Conservation (phyloP, 1,140 invertebrate genomes). For the Eupristina koningsbergeri region DNA sequence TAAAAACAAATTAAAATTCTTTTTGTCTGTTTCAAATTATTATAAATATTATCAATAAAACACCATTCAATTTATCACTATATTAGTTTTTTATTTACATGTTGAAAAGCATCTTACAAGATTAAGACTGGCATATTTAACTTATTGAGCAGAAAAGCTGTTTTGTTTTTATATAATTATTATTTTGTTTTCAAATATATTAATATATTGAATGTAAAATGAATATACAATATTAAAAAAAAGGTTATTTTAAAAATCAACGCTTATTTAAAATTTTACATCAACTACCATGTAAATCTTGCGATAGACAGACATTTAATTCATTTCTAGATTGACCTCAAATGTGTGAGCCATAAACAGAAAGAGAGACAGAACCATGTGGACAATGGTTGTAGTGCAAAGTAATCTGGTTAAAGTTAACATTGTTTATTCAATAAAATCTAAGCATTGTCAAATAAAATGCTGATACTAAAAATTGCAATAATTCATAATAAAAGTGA, state of each 20-base stretch:
- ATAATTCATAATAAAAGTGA: not conserved
- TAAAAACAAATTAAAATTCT: too few relatives aligned
- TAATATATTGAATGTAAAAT: not conserved
- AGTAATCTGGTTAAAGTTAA: conserved; percentile 28
- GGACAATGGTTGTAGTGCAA: not conserved
- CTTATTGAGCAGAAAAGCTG: not conserved
- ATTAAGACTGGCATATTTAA: too few relatives aligned
- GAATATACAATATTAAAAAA: not conserved
- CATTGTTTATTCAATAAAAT: conserved; percentile 22
- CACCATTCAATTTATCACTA: too few relatives aligned
- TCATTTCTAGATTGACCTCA: conserved; percentile 6
- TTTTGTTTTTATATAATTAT: conserved; percentile 23
- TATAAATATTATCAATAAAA: too few relatives aligned
- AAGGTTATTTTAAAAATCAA: not conserved
- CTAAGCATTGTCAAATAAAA: conserved; percentile 10
- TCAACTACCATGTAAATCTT: not conserved
- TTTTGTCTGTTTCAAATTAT: too few relatives aligned
- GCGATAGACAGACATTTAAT: conserved; percentile 13
- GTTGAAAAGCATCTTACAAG: too few relatives aligned
- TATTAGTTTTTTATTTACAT: too few relatives aligned
- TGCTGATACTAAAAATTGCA: conserved; percentile 1
- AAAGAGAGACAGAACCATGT: not conserved
- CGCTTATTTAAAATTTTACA: conserved; percentile 30
- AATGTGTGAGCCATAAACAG: not conserved
- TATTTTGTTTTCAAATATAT: not conserved